Conservation (phyloP, 2,888 invertebrate genomes). For the Lasioglossum morio region DNA sequence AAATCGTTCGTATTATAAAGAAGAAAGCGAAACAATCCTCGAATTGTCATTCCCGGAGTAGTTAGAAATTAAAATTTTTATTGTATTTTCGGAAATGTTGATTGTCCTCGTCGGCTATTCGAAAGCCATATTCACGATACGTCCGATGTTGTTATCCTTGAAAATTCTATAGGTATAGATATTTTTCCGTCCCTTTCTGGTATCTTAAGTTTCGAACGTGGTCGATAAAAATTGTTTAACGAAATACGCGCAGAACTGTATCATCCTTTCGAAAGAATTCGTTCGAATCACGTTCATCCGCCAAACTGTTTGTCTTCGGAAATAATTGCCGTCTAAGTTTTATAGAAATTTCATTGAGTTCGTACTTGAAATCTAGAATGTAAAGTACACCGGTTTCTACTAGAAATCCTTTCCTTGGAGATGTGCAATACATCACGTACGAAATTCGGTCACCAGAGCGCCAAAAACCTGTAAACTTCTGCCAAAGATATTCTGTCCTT, state of each 20-base stretch:
- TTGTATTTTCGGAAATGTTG: neutral
- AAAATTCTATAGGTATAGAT: neutral
- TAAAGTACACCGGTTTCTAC: neutral
- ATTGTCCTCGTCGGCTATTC: neutral
- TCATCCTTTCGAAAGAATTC: neutral
- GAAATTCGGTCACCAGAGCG: conserved; percentile 56
- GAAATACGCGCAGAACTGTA: neutral
- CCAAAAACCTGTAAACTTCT: conserved; percentile 57
- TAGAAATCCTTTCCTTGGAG: neutral
- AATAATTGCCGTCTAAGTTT: neutral
- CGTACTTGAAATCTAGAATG: neutral
- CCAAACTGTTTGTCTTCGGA: neutral
- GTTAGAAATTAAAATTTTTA: neutral
- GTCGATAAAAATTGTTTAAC: neutral
- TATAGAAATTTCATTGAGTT: neutral
- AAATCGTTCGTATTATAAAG: conserved; percentile 13
- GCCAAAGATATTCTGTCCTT: conserved; percentile 72
- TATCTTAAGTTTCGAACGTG: neutral
- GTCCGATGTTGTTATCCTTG: conserved; percentile 6
- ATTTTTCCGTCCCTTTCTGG: neutral
- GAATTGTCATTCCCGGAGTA: neutral
- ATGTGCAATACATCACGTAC: neutral
- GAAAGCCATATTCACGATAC: neutral
- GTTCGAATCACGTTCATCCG: neutral
- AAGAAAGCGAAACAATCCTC: neutral